These are phyloP conservation scores for Aphidius colemani DNA, from an alignment of 2,888 invertebrate genomes.

Conservation along the genomic window DNA sequence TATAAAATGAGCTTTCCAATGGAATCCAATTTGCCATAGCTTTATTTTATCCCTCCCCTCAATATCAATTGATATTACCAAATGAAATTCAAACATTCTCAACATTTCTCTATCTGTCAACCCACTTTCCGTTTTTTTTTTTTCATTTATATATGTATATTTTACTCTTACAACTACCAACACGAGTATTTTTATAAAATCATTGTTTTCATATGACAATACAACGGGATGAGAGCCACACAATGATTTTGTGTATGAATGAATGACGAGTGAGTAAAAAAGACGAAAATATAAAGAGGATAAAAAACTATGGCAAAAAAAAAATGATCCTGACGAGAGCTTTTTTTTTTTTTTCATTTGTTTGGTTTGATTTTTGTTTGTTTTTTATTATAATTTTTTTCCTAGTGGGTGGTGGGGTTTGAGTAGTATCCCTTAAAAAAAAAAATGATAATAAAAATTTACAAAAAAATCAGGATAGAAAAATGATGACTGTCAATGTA, in stretches of 20 bases:
- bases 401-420: conserved; percentile 33
- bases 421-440: conserved; percentile 14
- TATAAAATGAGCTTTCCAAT: conserved; percentile 14
- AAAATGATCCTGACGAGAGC: neutral
- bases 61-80: neutral
- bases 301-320: neutral
- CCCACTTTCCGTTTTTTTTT: neutral
- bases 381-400: conserved; percentile 20
- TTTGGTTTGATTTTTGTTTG: no score
- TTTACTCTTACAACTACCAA: conserved; percentile 25
- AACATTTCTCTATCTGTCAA: conserved; percentile 16
- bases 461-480: conserved; percentile 9
- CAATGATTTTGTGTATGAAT: conserved; percentile 52
- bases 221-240: conserved; percentile 57
- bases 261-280: conserved; percentile 31
- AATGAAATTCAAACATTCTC: conserved; percentile 12
- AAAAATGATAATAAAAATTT: conserved; percentile 3
- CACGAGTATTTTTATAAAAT: conserved; percentile 58
- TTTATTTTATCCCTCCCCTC: neutral
- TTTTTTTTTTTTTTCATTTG: no score
- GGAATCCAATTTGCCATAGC: neutral
- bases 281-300: conserved; percentile 21
- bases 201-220: conserved; percentile 59
- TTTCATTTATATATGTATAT: conserved; percentile 9
- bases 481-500: conserved; percentile 10